phyloP scores from a whole-genome alignment of 2,797 vertebrate genomes.

The Taenioides sp. region DNA sequence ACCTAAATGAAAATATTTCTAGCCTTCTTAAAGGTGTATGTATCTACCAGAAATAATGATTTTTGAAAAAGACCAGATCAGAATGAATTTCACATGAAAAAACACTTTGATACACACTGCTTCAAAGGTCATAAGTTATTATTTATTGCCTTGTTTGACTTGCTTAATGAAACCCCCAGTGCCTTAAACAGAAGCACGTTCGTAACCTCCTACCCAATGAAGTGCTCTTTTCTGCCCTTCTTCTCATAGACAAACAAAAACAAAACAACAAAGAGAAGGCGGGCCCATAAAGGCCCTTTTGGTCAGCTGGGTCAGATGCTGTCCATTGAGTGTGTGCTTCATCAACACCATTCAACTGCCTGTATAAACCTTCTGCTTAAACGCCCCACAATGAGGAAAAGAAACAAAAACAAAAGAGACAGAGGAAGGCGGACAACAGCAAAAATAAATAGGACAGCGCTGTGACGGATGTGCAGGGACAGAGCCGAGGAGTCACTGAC shows the following conservation, averaged over 20 bases:
- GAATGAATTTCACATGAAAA: neutral
- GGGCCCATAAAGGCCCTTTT: slow-evolving; percentile 78
- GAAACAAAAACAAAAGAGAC: slow-evolving; percentile 78
- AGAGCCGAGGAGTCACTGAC: slow-evolving; percentile 81
- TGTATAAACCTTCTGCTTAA: slow-evolving; percentile 83
- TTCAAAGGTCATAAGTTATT: slow-evolving; percentile 74
- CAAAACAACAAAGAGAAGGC: slow-evolving; percentile 79
- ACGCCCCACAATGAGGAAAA: slow-evolving; percentile 84
- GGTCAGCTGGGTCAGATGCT: slow-evolving; percentile 87
- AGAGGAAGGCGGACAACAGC: slow-evolving; percentile 73
- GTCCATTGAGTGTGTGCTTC: slow-evolving; percentile 78
- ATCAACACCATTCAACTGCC: slow-evolving; percentile 78
- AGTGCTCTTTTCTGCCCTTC: slow-evolving; percentile 72
- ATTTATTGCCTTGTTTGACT: slow-evolving; percentile 73
- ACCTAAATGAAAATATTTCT: neutral
- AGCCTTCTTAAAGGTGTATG: neutral
- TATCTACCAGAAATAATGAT: neutral
- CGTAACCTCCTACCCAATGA: slow-evolving; percentile 82
- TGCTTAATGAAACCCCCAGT: slow-evolving; percentile 69
- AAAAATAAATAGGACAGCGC: slow-evolving; percentile 86
- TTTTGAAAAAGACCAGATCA: neutral
- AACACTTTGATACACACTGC: slow-evolving; percentile 34
- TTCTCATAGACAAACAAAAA: slow-evolving; percentile 83
- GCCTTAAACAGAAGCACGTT: slow-evolving; percentile 62
- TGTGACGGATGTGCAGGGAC: slow-evolving; percentile 85